Percentiles rank a stretch among this genome's conserved stretches.
phyloP scores from a whole-genome alignment of 2,797 vertebrate genomes.

The Argentina silus region DNA sequence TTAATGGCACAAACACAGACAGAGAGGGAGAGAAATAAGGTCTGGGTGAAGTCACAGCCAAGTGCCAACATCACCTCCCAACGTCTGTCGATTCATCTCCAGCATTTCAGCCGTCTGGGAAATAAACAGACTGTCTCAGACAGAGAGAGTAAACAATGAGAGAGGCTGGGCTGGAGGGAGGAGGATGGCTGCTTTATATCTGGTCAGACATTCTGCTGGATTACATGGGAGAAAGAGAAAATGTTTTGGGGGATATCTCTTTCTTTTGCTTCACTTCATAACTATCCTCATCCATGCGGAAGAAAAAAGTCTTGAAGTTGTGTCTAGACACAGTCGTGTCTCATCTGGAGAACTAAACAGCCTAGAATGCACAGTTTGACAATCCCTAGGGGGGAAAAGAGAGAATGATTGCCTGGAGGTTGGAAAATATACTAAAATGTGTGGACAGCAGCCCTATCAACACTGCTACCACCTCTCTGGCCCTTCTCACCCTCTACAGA shows the following conservation, averaged over 20 bases:
- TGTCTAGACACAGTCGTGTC: too few species aligned
- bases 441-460: conserved; percentile 9
- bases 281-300: background rate
- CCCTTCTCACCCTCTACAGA: conserved; percentile 15
- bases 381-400: conserved; percentile 3
- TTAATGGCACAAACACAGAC: conserved; percentile 20
- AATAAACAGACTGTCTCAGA: conserved; percentile 49
- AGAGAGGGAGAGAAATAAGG: conserved; percentile 15
- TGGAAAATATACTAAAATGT: background rate
- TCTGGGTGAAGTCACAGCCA: background rate
- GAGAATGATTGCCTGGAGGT: background rate
- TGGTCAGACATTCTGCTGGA: background rate
- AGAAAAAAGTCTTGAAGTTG: too few species aligned
- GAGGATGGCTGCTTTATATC: conserved; percentile 46
- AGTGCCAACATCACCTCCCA: conserved; percentile 39
- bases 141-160: conserved; percentile 43
- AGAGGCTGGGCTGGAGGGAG: conserved; percentile 42
- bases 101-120: conserved; percentile 42
- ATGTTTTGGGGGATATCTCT: background rate
- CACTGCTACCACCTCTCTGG: background rate
- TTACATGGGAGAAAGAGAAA: background rate
- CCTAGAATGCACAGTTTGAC: too few species aligned
- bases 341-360: too few species aligned
- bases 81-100: conserved; percentile 25
- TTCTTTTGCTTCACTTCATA: background rate